These are phyloP conservation scores for Trematocara unimaculatum DNA, from an alignment of 2,113 vertebrate genomes.

Conservation along the genomic window DNA sequence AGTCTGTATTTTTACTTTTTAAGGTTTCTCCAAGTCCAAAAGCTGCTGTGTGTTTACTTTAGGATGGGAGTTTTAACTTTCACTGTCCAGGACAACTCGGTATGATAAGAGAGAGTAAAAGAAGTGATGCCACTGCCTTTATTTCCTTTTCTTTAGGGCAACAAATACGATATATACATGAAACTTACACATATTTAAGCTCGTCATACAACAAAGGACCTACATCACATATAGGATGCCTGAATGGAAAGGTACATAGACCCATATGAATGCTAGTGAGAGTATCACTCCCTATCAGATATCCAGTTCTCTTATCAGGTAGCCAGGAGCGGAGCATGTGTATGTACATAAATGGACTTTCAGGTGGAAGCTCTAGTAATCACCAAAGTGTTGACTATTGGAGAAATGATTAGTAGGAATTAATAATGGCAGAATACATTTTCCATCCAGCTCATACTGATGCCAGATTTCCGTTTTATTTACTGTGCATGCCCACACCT, in stretches of 20 bases:
- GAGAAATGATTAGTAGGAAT: background rate
- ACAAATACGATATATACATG: background rate
- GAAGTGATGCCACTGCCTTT: background rate
- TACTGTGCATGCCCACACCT: background rate
- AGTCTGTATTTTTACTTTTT: background rate
- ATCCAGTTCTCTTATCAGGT: background rate
- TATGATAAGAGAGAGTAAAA: background rate
- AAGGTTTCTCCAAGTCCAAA: background rate
- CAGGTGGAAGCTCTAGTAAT: background rate
- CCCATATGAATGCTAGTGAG: background rate
- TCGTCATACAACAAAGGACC: background rate
- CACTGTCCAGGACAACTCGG: background rate
- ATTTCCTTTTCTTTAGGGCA: background rate
- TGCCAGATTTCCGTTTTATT: background rate
- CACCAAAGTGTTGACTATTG: background rate
- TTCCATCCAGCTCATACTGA: background rate
- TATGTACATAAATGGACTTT: background rate
- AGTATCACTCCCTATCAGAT: background rate
- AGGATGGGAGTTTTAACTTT: accelerated
- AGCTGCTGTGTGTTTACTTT: background rate
- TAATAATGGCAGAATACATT: background rate
- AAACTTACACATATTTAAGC: background rate
- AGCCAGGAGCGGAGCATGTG: background rate
- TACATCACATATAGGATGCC: accelerated
- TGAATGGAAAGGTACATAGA: background rate